Conservation (phyloP, 2,888 invertebrate genomes). For the Eupithecia exiguata region DNA sequence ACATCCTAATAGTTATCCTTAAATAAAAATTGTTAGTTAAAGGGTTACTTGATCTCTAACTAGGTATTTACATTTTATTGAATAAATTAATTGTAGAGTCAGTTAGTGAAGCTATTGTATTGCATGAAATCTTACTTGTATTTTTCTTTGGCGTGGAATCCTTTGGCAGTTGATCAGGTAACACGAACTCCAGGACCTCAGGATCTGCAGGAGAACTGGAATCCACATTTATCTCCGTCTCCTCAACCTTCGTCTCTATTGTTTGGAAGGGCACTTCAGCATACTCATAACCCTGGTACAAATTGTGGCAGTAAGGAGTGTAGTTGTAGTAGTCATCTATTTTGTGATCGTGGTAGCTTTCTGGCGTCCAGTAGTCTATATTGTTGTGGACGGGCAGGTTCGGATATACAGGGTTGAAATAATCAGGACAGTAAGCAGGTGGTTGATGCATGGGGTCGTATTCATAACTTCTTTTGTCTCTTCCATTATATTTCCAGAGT, state of each 20-base stretch:
- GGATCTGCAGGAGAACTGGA: slow-evolving; percentile 34
- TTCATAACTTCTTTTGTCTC: slow-evolving; percentile 61
- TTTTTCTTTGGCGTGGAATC: slow-evolving; percentile 59
- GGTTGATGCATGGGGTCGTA: slow-evolving; percentile 64
- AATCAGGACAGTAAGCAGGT: slow-evolving; percentile 66
- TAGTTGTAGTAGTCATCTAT: slow-evolving; percentile 73
- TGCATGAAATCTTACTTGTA: slow-evolving; percentile 61
- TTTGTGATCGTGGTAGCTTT: slow-evolving; percentile 68
- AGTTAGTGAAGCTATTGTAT: not conserved
- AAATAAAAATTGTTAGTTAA: not conserved
- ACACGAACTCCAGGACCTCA: slow-evolving; percentile 32
- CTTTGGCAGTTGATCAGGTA: slow-evolving; percentile 37
- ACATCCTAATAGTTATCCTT: not conserved
- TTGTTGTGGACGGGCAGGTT: slow-evolving; percentile 66
- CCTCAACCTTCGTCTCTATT: slow-evolving; percentile 54
- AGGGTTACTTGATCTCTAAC: not conserved
- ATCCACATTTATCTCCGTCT: slow-evolving; percentile 43
- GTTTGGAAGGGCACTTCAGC: slow-evolving; percentile 51
- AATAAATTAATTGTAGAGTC: not conserved
- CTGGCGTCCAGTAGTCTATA: slow-evolving; percentile 72
- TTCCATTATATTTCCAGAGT: slow-evolving; percentile 65
- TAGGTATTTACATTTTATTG: not conserved
- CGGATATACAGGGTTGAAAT: slow-evolving; percentile 65
- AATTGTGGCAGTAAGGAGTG: slow-evolving; percentile 70
- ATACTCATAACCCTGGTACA: slow-evolving; percentile 69